Evolutionary conservation across 2,888 invertebrate species (phyloP), one percentile per base, ranked within the genome.

Genomic region (Aproaerema taeniolella): DNA sequence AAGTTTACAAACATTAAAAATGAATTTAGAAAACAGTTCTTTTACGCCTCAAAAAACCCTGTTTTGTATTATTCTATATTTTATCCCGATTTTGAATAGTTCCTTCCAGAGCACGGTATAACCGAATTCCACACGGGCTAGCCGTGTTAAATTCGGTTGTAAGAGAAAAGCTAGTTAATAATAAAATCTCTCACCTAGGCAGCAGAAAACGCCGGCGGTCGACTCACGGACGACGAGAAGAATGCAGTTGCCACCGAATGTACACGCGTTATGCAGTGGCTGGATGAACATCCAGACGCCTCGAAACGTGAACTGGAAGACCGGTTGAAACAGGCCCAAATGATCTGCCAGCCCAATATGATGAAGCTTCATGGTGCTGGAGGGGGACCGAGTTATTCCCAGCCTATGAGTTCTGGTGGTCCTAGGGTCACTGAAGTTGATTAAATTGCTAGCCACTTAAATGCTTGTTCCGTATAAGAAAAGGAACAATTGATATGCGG

Each of bases 271-370:
- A 85, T 95, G 41, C 79, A 88, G 8, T 97, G 96, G 96, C 76
- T 97, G 25, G 97, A 97, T 54, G 74, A 81, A 13, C 95, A 96
- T 64, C 89, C 90, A 1, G 79, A 94, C 31, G 96, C 95, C 4
- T 91, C 93, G 37, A 92, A 92, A 55, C 91, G 91, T 6, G 95
- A 95, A 52, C 91, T 91, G 50, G 94, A 95, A 37, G 89, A 92
- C 50, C 93, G 91, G 57, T 75, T 95, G 53, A 92, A 93, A 60
- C 91, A 93, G 36, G 80, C 93, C 12, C 94, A 95, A 66, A 88
- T 87, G 11, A 89, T 92, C 11, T 95, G 94, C 61, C 89, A 91
- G 36, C 94, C 95, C 0, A 87, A 94, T 30, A 95, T 96, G 91
- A 89, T 93, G 67, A 95, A 95, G 62, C 74, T 95, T n/a, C 94